phyloP scores from a whole-genome alignment of 2,888 invertebrate genomes.

The Eudemis profundana region DNA sequence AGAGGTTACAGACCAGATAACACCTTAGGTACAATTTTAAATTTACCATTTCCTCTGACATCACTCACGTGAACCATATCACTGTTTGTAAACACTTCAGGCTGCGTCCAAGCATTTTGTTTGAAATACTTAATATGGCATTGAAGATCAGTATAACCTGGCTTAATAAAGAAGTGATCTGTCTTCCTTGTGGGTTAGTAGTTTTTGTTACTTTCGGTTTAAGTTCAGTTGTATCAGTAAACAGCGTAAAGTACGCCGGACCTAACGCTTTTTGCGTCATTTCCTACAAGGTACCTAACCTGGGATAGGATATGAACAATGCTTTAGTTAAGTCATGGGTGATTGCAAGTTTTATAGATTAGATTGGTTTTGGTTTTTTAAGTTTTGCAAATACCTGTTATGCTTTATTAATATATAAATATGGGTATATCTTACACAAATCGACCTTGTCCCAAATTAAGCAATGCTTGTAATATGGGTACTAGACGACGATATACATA shows the following conservation, averaged over 20 bases:
- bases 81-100: constrained; percentile 48
- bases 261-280: constrained; percentile 55
- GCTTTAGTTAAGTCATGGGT: constrained; percentile 21
- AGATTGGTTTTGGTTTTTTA: background rate
- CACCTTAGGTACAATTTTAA: background rate
- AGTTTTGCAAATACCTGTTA: background rate
- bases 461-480: too few relatives aligned
- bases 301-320: constrained; percentile 11
- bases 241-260: constrained; percentile 52
- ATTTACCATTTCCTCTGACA: constrained; percentile 46
- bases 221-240: constrained; percentile 38
- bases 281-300: constrained; percentile 53
- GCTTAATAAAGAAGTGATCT: background rate
- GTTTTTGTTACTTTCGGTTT: constrained; percentile 1
- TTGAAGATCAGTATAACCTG: constrained; percentile 22
- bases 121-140: constrained; percentile 51
- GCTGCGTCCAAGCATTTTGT: constrained; percentile 44
- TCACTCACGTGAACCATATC: constrained; percentile 47
- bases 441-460: too few relatives aligned
- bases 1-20: background rate
- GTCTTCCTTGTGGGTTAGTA: background rate
- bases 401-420: too few relatives aligned
- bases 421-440: too few relatives aligned
- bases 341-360: background rate
- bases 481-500: too few relatives aligned